phyloP scores from a whole-genome alignment of 2,888 invertebrate genomes.

The Drepana falcataria region DNA sequence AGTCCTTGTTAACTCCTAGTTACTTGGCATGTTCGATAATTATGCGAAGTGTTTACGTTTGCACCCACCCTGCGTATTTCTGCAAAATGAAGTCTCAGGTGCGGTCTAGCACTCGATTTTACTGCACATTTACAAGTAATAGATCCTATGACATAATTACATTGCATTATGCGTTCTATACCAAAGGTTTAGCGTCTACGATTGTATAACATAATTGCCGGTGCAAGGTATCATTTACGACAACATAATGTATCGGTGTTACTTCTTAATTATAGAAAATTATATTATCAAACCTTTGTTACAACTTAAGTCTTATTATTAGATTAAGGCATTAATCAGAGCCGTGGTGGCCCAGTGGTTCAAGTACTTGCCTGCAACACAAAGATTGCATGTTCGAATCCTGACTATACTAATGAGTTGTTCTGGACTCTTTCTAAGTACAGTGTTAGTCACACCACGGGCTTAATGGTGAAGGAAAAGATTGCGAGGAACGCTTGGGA shows the following conservation, averaged over 20 bases:
- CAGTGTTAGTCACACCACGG: no score
- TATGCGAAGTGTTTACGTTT: constrained; percentile 1
- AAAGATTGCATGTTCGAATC: no score
- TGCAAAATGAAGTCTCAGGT: constrained; percentile 2
- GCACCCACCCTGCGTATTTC: constrained; percentile 7
- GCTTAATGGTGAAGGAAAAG: no score
- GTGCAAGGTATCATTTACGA: neutral
- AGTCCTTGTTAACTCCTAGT: no score
- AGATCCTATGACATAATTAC: neutral
- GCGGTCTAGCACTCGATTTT: neutral
- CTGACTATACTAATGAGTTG: no score
- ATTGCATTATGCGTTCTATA: neutral
- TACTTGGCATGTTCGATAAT: no score
- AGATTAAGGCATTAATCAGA: no score
- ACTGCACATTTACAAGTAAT: constrained; percentile 1
- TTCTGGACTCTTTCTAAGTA: no score
- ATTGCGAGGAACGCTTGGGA: no score
- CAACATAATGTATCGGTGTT: no score
- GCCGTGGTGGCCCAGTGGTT: no score
- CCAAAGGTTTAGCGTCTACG: neutral
- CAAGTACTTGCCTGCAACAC: no score
- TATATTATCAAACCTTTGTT: neutral
- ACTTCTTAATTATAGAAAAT: neutral
- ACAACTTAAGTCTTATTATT: neutral
- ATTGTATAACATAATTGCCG: neutral